These are phyloP conservation scores for Neoascia interrupta DNA, from an alignment of 2,888 invertebrate species.

Conservation along the genomic window DNA sequence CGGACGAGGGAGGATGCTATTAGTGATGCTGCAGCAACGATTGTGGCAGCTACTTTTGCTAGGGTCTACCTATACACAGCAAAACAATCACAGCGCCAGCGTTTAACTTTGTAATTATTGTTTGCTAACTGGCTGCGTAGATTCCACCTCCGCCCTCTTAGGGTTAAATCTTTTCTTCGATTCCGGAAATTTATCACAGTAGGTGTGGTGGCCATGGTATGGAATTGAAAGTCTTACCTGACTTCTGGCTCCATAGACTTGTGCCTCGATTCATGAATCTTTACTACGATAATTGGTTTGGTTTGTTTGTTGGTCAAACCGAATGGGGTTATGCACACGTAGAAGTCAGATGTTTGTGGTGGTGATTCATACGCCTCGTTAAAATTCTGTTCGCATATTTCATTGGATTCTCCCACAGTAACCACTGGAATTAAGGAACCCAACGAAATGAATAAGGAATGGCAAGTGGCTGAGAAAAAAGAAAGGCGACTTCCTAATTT, in stretches of 20 bases:
- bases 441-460: background rate
- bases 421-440: background rate
- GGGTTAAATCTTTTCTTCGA: background rate
- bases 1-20: background rate
- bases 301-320: slow-evolving; percentile 12
- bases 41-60: background rate
- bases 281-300: slow-evolving; percentile 30
- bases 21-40: background rate
- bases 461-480: background rate
- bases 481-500: slow-evolving; percentile 25
- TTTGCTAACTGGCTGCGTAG: slow-evolving; percentile 3
- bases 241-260: background rate
- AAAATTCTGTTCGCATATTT: slow-evolving; percentile 54
- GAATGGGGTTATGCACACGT: slow-evolving; percentile 33
- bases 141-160: background rate
- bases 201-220: background rate
- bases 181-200: background rate
- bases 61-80: background rate
- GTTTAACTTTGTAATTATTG: slow-evolving; percentile 30
- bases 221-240: background rate
- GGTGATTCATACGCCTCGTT: slow-evolving; percentile 15
- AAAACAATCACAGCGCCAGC: slow-evolving; percentile 37
- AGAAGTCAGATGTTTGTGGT: background rate
- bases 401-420: slow-evolving; percentile 31
- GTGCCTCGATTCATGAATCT: slow-evolving; percentile 15